Evolutionary conservation across 2,113 vertebrate genomes (phyloP).

Genomic region (Oxyura jamaicensis): DNA sequence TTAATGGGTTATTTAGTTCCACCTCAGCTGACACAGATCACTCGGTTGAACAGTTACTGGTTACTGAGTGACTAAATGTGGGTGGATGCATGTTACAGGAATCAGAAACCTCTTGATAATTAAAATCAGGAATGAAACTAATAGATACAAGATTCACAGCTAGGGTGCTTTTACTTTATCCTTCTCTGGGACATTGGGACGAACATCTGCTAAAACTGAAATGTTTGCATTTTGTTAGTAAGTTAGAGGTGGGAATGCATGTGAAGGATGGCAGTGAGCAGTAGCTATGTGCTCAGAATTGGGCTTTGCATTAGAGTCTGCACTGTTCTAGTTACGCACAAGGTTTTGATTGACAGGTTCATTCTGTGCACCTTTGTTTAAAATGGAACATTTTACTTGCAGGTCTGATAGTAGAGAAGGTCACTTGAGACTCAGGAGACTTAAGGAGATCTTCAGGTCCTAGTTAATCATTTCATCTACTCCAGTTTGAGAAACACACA

Average conservation of each 20-base stretch:
- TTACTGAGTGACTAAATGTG: not conserved
- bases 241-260: not conserved
- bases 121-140: not conserved
- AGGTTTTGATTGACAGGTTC: not conserved
- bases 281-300: not conserved
- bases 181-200: not conserved
- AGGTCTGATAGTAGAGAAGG: not conserved
- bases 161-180: not conserved
- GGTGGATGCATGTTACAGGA: not conserved
- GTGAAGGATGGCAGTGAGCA: not conserved
- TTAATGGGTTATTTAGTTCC: slow-evolving; percentile 18
- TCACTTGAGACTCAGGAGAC: accelerated
- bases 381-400: not conserved
- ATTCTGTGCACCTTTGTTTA: not conserved
- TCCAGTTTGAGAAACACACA: not conserved
- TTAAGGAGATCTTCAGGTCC: not conserved
- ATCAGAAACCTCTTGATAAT: not conserved
- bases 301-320: not conserved
- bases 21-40: not conserved
- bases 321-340: not conserved
- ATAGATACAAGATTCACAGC: not conserved
- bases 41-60: not conserved
- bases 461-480: not conserved
- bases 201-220: not conserved
- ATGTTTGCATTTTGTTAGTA: not conserved